Evolutionary conservation across 2,113 vertebrate species (phyloP), one percentile per base, ranked within the genome.

Genomic region (Seriola dumerili): DNA sequence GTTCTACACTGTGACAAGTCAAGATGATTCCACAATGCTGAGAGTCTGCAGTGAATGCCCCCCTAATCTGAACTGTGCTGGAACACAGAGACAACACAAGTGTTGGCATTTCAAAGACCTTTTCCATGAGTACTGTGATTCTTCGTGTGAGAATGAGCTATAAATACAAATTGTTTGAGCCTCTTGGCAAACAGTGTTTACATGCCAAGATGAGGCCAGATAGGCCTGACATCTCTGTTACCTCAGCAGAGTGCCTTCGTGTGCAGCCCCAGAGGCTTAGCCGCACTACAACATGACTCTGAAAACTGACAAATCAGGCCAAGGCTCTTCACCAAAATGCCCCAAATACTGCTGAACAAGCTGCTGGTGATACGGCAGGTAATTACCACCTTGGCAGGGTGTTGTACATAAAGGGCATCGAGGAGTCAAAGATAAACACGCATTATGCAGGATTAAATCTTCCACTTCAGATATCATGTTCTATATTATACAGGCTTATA

Each of bases 291-390:
- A 72, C 79, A 81, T 21, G 48, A 76, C 32, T 46, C 48, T 57
- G 77, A 59, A 66, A 81, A 77, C 46, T 38, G 50, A 64, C 55
- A 67, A 89, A 87, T 80, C 46, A 68, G 87, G 85, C 46, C 80
- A 81, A 54, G n/a, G 14, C 82, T 75, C 69, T 76, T 38, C 44
- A 66, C 76, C 55, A 55, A 76, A 65, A 40, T 68, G 72, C 55
- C 58, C 61, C 34, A 67, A 66, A 78, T 78, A 40, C 25, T 10
- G 46, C 0, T 44, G 29, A 85, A 68, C 44, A 69, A 69, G 62
- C 70, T 42, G 57, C 72, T 76, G 19, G 16, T 67, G 67, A 79
- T 14, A 13, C 55, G 55, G 61, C 23, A 42, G 52, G 66, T 70
- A 65, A 23, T 76, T 72, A 46, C 32, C 10, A 79, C 64, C 44